These are phyloP conservation scores for Eleginops maclovinus DNA, from an alignment of 2,113 vertebrate species.

Conservation along the genomic window DNA sequence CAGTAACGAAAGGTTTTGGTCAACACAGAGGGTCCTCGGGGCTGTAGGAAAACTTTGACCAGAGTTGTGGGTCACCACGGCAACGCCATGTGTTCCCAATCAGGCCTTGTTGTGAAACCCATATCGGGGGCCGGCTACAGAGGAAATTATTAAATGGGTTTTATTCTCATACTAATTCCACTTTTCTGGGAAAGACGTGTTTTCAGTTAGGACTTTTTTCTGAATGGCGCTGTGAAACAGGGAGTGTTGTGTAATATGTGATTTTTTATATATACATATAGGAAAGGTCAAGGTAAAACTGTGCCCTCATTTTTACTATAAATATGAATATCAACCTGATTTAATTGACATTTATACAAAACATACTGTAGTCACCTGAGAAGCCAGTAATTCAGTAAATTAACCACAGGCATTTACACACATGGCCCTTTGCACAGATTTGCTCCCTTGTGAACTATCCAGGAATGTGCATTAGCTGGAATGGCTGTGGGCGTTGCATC, in stretches of 20 bases:
- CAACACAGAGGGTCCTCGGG: constrained; percentile 22
- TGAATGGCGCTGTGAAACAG: not conserved
- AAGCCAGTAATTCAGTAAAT: not conserved
- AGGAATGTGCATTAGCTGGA: constrained; percentile 63
- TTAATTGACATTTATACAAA: not conserved
- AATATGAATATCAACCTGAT: not conserved
- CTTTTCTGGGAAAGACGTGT: constrained; percentile 43
- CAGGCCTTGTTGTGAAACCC: constrained; percentile 61
- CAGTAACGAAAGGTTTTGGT: constrained; percentile 37
- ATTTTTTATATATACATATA: not conserved
- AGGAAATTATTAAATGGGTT: constrained; percentile 65
- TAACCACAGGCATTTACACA: constrained; percentile 14
- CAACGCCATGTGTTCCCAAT: constrained; percentile 75
- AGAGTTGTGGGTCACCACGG: constrained; percentile 48
- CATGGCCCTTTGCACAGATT: constrained; percentile 37
- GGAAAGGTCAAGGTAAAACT: constrained; percentile 2
- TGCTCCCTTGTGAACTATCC: constrained; percentile 22
- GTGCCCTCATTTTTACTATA: not conserved
- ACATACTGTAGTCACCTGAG: not conserved
- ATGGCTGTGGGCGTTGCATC: constrained; percentile 31
- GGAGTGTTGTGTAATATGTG: constrained; percentile 1
- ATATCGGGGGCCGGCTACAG: constrained; percentile 28
- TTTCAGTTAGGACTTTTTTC: constrained; percentile 16
- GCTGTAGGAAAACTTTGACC: constrained; percentile 47
- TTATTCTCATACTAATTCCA: constrained; percentile 31